phyloP scores from a whole-genome alignment of 2,888 invertebrate species.

The Tenthredo mesomela region DNA sequence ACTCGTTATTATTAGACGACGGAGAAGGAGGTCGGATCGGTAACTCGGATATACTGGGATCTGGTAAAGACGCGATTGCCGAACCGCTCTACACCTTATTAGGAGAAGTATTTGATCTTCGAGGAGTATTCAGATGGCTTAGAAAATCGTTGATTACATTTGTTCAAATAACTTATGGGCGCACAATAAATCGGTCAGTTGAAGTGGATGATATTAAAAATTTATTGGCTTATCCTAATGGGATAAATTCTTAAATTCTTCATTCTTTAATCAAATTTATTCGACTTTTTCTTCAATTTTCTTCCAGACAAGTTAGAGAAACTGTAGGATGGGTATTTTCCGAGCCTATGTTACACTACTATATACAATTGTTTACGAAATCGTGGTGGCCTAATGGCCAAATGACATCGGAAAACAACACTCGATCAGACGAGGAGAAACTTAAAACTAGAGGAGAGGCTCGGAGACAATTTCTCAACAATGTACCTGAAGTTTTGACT shows the following conservation, averaged over 20 bases:
- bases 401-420: slow-evolving; percentile 81
- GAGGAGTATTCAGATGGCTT: slow-evolving; percentile 93
- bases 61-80: slow-evolving; percentile 90
- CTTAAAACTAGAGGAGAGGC: slow-evolving; percentile 86
- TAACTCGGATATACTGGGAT: slow-evolving; percentile 71
- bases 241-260: background rate
- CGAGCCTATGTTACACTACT: slow-evolving; percentile 94
- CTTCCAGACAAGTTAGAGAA: slow-evolving; percentile 89
- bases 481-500: slow-evolving; percentile 89
- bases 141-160: slow-evolving; percentile 93
- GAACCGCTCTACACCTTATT: slow-evolving; percentile 93
- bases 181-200: slow-evolving; percentile 90
- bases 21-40: slow-evolving; percentile 76
- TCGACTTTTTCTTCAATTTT: slow-evolving; percentile 61
- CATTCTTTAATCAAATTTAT: background rate
- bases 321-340: slow-evolving; percentile 93
- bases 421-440: slow-evolving; percentile 83
- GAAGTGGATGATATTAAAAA: background rate
- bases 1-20: slow-evolving; percentile 88
- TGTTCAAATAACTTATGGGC: slow-evolving; percentile 95
- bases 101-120: slow-evolving; percentile 94
- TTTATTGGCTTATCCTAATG: background rate
- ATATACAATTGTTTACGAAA: slow-evolving; percentile 89
- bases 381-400: slow-evolving; percentile 95
- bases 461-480: slow-evolving; percentile 84